Conservation (phyloP, 2,113 vertebrate genomes). For the Psammodynastes pulverulentus region DNA sequence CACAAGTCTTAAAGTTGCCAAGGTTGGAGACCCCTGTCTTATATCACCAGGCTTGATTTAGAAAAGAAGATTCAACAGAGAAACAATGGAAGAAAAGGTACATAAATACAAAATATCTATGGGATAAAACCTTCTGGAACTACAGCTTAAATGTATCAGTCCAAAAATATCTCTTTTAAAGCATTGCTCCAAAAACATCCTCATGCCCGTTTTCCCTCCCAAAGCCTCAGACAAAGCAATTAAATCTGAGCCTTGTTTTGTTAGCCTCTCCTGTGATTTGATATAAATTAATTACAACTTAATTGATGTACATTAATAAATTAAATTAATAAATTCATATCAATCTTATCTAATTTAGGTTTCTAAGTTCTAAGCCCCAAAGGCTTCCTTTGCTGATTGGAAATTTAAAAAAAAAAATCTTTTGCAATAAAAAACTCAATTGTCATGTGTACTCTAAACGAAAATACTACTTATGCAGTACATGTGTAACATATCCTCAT, state of each 20-base stretch:
- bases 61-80: not conserved
- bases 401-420: not conserved
- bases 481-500: not conserved
- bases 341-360: not conserved
- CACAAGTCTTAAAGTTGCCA: no score
- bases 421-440: not conserved
- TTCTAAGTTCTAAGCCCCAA: not conserved
- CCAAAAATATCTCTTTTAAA: not conserved
- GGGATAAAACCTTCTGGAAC: not conserved
- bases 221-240: not conserved
- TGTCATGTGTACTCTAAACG: not conserved
- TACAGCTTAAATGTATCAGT: not conserved
- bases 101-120: not conserved
- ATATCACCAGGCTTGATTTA: not conserved
- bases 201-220: not conserved
- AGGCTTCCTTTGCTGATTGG: not conserved
- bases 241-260: not conserved
- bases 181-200: not conserved
- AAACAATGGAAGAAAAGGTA: not conserved
- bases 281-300: not conserved
- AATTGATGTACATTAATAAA: no score
- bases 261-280: not conserved
- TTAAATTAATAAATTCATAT: no score
- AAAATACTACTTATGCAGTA: not conserved
- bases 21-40: no score